Evolutionary conservation across 2,113 vertebrate species (phyloP).

Genomic region (Gavia stellata): DNA sequence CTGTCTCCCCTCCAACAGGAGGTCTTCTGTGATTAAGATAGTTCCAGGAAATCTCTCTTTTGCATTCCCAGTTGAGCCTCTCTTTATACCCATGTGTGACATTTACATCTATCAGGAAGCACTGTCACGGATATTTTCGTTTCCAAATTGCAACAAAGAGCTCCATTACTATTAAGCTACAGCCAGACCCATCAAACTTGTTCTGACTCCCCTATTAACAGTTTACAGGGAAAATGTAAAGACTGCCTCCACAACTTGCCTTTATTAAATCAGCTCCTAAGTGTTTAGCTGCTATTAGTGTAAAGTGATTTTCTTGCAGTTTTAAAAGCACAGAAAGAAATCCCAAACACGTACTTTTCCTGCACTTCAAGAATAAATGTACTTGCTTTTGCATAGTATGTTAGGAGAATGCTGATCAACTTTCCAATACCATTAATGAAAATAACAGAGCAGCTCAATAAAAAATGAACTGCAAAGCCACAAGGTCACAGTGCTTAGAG

Average conservation of each 20-base stretch:
- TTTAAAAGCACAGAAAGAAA: slow-evolving; percentile 13
- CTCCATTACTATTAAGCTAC: not conserved
- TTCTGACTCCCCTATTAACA: not conserved
- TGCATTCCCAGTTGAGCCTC: not conserved
- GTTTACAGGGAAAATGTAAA: not conserved
- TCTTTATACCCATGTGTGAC: not conserved
- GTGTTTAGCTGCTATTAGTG: not conserved
- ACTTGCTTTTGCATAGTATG: not conserved
- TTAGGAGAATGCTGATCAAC: not conserved
- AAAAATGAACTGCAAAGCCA: slow-evolving; percentile 17
- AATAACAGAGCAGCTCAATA: not conserved
- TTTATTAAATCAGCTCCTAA: slow-evolving; percentile 12
- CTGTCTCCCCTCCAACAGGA: not conserved
- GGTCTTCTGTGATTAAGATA: not conserved
- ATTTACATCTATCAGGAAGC: not conserved
- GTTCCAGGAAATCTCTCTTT: not conserved
- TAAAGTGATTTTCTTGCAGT: not conserved
- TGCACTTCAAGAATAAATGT: not conserved
- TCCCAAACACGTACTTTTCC: not conserved
- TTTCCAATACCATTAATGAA: slow-evolving; percentile 16
- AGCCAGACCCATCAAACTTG: not conserved
- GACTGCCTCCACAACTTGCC: not conserved
- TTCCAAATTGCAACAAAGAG: slow-evolving; percentile 12
- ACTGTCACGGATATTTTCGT: not conserved
- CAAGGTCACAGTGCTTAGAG: not conserved